Conservation (phyloP, 2,113 vertebrate genomes). For the Chinchilla lanigera region DNA sequence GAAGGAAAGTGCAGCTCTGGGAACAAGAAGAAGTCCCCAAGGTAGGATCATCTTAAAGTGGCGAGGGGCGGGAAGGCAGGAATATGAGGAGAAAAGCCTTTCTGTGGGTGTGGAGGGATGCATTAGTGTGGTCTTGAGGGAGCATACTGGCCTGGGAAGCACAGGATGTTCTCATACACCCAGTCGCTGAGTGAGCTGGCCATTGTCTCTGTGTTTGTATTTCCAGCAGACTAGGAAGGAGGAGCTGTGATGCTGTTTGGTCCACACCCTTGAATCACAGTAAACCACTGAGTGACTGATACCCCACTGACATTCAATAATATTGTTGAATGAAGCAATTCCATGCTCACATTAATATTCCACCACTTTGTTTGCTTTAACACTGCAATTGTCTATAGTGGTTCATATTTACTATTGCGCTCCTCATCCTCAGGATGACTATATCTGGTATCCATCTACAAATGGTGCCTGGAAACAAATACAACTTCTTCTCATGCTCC, state of each 20-base stretch:
- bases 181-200: not conserved
- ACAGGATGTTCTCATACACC: not conserved
- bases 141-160: not conserved
- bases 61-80: not conserved
- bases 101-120: not conserved
- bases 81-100: not conserved
- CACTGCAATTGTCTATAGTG: constrained; percentile 27
- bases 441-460: not conserved
- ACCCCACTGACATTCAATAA: not conserved
- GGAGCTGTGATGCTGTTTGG: not conserved
- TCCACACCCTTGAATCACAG: not conserved
- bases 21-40: not conserved
- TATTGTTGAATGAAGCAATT: constrained; percentile 52
- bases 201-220: constrained; percentile 9
- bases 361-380: constrained; percentile 52
- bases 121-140: not conserved
- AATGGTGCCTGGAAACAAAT: constrained; percentile 48
- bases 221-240: not conserved
- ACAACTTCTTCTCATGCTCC: not conserved
- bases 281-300: not conserved
- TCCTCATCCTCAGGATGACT: not conserved
- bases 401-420: not conserved
- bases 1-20: not conserved
- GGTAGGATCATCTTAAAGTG: not conserved
- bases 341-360: constrained; percentile 26